A percentile compares a stretch with the other conserved stretches of the same genome.
Evolutionary conservation across 2,888 invertebrate species (phyloP).

Genomic region (Aphidius colemani): DNA sequence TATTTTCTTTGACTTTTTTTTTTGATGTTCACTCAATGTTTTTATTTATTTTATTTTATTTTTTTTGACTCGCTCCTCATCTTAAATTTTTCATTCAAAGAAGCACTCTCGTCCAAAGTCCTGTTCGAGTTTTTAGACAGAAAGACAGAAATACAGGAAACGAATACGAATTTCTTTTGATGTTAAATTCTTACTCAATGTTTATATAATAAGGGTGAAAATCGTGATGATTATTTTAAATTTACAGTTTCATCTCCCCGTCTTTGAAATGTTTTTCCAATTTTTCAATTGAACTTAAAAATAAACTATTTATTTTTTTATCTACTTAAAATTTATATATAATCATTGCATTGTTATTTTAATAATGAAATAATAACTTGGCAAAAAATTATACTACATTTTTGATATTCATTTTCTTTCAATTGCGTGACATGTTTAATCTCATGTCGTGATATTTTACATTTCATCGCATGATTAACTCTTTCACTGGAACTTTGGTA

Average conservation of each 20-base stretch:
- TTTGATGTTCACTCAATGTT: background rate
- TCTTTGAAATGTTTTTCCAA: background rate
- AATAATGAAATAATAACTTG: conserved; percentile 16
- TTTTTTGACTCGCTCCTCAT: background rate
- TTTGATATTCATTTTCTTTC: conserved; percentile 32
- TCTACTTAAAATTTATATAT: background rate
- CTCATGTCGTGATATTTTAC: conserved; percentile 57
- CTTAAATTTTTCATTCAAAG: conserved; percentile 20
- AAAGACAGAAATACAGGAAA: conserved; percentile 4
- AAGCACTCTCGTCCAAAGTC: background rate
- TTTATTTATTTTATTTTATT: conserved; percentile 10
- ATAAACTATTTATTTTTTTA: background rate
- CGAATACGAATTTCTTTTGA: conserved; percentile 15
- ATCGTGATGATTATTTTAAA: background rate
- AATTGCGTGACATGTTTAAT: conserved; percentile 39
- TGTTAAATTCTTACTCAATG: conserved; percentile 8
- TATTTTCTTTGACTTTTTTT: conserved; percentile 7
- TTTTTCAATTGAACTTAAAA: background rate
- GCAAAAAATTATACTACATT: conserved; percentile 15
- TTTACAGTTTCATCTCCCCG: background rate
- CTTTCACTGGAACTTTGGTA: conserved; percentile 10
- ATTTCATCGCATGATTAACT: conserved; percentile 29
- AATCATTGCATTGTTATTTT: background rate
- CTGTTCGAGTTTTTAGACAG: background rate
- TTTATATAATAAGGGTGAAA: background rate